Conservation (phyloP, 1,140 invertebrate genomes). For the Macrobrachium rosenbergii region DNA sequence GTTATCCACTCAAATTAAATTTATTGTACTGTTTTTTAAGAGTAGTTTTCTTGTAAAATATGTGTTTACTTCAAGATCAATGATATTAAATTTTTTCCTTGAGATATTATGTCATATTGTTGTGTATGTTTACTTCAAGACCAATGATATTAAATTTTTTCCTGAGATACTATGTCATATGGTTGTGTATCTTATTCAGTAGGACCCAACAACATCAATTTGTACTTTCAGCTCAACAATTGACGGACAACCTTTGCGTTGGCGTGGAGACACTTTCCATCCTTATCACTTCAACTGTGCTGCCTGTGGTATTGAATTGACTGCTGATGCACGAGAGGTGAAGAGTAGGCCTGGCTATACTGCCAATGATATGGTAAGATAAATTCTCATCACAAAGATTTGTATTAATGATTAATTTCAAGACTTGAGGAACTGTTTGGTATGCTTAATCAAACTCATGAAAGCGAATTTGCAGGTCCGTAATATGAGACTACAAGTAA, state of each 20-base stretch:
- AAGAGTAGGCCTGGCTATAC: slow-evolving; percentile 90
- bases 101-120: too few species aligned
- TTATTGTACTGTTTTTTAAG: too few species aligned
- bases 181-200: too few species aligned
- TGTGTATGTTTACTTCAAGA: neutral
- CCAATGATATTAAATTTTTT: neutral
- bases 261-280: slow-evolving; percentile 97
- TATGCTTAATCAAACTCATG: neutral
- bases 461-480: too few species aligned
- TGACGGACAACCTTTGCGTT: slow-evolving; percentile 96
- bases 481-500: too few species aligned
- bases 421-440: neutral
- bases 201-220: neutral
- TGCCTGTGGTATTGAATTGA: slow-evolving; percentile 81
- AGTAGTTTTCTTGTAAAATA: too few species aligned
- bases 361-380: slow-evolving; percentile 83
- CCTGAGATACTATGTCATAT: neutral
- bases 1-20: neutral
- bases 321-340: slow-evolving; percentile 92
- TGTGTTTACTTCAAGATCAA: too few species aligned
- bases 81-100: too few species aligned
- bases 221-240: slow-evolving; percentile 76
- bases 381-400: neutral
- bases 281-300: slow-evolving; percentile 99
- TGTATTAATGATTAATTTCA: neutral